Evolutionary conservation across 23 tunicate species (phyloP), one percentile per base, ranked within the genome.

Genomic region (Aplidium turbinatum): DNA sequence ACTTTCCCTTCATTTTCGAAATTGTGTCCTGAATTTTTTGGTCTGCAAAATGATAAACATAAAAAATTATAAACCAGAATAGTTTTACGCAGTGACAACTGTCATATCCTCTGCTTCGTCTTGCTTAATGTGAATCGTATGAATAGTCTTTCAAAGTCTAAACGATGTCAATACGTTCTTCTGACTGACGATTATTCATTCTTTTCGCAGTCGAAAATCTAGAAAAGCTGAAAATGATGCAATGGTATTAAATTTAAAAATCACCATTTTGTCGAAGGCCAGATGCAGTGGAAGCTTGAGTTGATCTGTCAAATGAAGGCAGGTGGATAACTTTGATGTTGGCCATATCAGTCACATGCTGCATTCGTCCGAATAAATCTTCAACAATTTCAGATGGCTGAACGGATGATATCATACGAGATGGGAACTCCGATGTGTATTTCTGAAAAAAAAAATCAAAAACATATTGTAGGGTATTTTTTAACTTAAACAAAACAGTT

Each of bases 301-400:
- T 22, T 0, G 65, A 51, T 33, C 83, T 50, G 38, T 78, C 83
- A 35, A 78, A 2, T 22, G 64, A 3, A 4, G 63, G 75, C 18
- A 78, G 23, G 11, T 13, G 48, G 34, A 63, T 35, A 19, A 26
- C 39, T 35, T 78, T 30, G 4, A 78, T 66, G 2, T 53, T 36
- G 20, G 52, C 34, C 20, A 51, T 28, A 21, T 22, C 19, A 34
- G 48, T 18, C 20, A 53, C 31, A 16, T 76, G 36, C 4, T 78
- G 13, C 25, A 78, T 35, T 23, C 33, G 48, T 9, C 20, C 35
- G n/a, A 36, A 32, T 25, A 78, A 31, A 27, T 78, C 83, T 31
- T 78, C 75, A 25, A 78, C 35, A 33, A 78, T 66, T 35, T 78
- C 53, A 18, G 83, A 52, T 0, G 83, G 83, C 51, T 78, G 75